Percentiles rank a stretch among this genome's conserved stretches.
Conservation (phyloP, 2,888 invertebrate genomes). For the Noctuana brunneofusca region DNA sequence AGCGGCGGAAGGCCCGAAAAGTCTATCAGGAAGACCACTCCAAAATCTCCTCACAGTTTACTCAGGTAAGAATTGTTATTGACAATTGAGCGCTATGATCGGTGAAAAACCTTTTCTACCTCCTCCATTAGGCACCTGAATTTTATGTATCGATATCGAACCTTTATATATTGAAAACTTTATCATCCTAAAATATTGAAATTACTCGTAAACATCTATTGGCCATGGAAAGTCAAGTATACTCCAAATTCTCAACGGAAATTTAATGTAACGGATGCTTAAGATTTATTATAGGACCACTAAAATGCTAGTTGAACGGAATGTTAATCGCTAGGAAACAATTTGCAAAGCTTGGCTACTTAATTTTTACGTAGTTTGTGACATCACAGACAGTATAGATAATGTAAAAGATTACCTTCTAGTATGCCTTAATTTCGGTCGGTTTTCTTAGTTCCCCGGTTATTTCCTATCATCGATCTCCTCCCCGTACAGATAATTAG, state of each 20-base stretch:
- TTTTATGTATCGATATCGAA: too few relatives aligned
- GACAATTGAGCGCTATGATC: too few relatives aligned
- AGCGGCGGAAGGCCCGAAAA: constrained; percentile 93
- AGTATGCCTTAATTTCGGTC: constrained; percentile 51
- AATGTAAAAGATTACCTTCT: not conserved
- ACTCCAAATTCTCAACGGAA: not conserved
- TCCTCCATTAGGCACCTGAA: too few relatives aligned
- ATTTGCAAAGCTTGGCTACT: not conserved
- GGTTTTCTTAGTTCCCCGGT: constrained; percentile 53
- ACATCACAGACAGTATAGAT: constrained; percentile 9
- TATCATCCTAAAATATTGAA: not conserved
- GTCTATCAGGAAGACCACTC: constrained; percentile 94
- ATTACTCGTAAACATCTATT: not conserved
- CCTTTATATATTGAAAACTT: not conserved
- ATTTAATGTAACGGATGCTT: not conserved
- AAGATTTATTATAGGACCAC: not conserved
- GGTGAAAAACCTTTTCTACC: too few relatives aligned
- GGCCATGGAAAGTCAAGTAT: too few relatives aligned
- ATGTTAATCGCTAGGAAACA: not conserved
- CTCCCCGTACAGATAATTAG: constrained; percentile 58
- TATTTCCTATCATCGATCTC: constrained; percentile 63
- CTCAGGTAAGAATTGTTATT: constrained; percentile 79
- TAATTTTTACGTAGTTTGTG: not conserved
- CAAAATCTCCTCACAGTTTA: constrained; percentile 90
- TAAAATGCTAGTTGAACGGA: constrained; percentile 2